phyloP scores from a whole-genome alignment of 2,113 vertebrate genomes.

The Tricholaema leucomelas region DNA sequence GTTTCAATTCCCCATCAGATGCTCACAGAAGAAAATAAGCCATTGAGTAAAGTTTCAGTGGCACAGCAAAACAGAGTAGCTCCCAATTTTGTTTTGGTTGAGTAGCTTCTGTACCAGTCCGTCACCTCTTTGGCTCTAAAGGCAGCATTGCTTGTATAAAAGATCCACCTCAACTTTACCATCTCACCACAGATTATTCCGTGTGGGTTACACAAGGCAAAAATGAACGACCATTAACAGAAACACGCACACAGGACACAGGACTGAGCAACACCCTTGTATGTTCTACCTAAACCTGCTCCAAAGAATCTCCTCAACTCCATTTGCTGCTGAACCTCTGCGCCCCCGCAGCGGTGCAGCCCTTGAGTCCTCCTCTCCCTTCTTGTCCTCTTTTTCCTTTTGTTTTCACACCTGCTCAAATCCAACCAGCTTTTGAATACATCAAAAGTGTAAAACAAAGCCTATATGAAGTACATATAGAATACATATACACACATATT shows the following conservation, averaged over 20 bases:
- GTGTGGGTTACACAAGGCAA: background rate
- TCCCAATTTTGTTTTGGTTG: fast-evolving
- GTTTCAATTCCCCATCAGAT: fast-evolving
- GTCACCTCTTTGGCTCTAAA: background rate
- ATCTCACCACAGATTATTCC: fast-evolving
- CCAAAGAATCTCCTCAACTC: background rate
- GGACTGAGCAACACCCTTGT: background rate
- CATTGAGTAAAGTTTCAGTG: background rate
- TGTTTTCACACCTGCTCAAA: background rate
- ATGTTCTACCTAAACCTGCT: background rate
- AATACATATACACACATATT: constrained; percentile 78
- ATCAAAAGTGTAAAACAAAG: constrained; percentile 84
- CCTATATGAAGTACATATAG: constrained; percentile 83
- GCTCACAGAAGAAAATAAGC: background rate
- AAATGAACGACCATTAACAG: fast-evolving
- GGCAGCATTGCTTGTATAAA: background rate
- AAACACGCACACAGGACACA: background rate
- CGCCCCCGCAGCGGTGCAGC: background rate
- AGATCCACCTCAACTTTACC: background rate
- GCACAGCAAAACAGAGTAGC: fast-evolving
- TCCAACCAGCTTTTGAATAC: constrained; percentile 78
- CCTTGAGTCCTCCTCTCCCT: background rate
- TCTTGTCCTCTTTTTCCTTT: background rate
- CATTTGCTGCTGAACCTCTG: background rate
- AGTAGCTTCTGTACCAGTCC: background rate